Conservation (phyloP, 2,888 invertebrate species). For the Thymelicus sylvestris region DNA sequence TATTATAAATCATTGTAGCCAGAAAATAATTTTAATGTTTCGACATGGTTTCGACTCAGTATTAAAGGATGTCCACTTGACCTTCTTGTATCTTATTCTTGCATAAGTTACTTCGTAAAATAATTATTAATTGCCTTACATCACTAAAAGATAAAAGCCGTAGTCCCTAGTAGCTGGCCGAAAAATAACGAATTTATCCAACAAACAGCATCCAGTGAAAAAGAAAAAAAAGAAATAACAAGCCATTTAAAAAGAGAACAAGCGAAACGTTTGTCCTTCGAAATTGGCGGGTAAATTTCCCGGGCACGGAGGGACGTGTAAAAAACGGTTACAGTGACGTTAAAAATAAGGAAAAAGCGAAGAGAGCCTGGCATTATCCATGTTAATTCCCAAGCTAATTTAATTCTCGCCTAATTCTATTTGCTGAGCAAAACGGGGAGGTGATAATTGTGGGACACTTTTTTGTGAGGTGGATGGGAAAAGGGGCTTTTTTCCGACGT, state of each 20-base stretch:
- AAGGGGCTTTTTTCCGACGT: constrained; percentile 57
- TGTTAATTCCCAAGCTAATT: constrained; percentile 83
- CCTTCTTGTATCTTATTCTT: no score
- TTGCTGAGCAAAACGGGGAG: constrained; percentile 79
- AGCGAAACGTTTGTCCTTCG: constrained; percentile 48
- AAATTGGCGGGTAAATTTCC: constrained; percentile 65
- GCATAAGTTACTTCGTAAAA: no score
- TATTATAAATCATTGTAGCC: no score
- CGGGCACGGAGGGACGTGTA: constrained; percentile 57
- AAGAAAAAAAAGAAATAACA: constrained; percentile 47
- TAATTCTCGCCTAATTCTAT: constrained; percentile 84
- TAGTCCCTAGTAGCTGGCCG: neutral
- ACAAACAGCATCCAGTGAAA: constrained; percentile 39
- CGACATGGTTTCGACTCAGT: no score
- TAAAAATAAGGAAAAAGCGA: constrained; percentile 73
- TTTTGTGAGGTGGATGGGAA: constrained; percentile 63
- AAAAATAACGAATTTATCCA: constrained; percentile 15
- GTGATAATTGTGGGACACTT: constrained; percentile 81
- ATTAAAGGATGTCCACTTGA: no score
- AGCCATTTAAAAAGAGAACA: constrained; percentile 46
- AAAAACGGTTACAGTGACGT: constrained; percentile 63
- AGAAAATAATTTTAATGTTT: no score
- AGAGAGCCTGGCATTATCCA: constrained; percentile 78
- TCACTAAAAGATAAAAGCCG: no score
- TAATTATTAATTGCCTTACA: no score